Evolutionary conservation across 1,140 invertebrate species (phyloP).

Genomic region (Listronotus oregonensis): DNA sequence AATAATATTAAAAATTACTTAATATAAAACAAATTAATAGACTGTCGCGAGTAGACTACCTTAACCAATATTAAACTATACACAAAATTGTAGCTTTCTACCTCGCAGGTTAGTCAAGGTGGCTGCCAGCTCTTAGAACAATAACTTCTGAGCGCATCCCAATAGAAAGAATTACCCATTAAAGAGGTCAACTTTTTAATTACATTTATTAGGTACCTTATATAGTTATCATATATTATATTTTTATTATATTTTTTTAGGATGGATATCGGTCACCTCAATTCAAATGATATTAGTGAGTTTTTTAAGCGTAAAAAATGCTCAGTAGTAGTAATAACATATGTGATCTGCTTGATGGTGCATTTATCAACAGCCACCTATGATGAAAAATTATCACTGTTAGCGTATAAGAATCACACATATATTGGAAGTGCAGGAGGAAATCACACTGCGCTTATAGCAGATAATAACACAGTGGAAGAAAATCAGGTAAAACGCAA

Average conservation of each 20-base stretch:
- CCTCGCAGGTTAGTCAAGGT: too few species aligned
- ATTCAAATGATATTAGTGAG: constrained; percentile 41
- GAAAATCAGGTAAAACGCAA: constrained; percentile 13
- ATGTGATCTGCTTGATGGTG: constrained; percentile 46
- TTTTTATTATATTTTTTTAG: constrained; percentile 37
- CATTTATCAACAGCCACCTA: constrained; percentile 49
- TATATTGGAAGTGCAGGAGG: constrained; percentile 9
- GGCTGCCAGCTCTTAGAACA: too few species aligned
- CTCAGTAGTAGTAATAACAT: constrained; percentile 49
- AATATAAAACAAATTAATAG: too few species aligned
- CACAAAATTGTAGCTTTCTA: too few species aligned
- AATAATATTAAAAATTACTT: too few species aligned
- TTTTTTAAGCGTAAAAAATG: constrained; percentile 48
- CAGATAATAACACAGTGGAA: not conserved
- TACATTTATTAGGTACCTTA: too few species aligned
- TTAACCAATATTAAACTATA: too few species aligned
- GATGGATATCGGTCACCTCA: constrained; percentile 51
- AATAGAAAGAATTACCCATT: too few species aligned
- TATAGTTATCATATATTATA: too few species aligned
- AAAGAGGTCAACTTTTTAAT: too few species aligned
- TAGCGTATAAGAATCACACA: constrained; percentile 43
- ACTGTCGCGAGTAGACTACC: too few species aligned
- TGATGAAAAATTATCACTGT: constrained; percentile 50
- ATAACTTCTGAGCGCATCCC: too few species aligned
- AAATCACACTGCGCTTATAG: constrained; percentile 19